Percentiles rank a stretch among this genome's conserved stretches.
phyloP scores from a whole-genome alignment of 1,140 invertebrate genomes.

The Hylaeus volcanicus region DNA sequence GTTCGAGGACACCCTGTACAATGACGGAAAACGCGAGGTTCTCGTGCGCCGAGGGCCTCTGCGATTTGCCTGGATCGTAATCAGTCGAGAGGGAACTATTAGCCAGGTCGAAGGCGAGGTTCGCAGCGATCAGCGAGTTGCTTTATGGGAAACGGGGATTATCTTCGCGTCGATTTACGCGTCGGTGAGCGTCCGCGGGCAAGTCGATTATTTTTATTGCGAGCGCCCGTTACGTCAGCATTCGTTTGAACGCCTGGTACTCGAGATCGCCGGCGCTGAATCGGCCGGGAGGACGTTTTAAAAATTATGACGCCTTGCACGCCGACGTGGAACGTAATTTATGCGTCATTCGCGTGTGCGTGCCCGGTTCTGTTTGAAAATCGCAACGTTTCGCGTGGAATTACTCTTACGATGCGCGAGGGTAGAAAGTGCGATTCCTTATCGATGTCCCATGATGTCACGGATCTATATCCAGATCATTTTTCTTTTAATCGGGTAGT shows the following conservation, averaged over 20 bases:
- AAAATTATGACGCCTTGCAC: neutral
- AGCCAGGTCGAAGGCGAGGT: neutral
- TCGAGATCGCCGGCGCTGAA: neutral
- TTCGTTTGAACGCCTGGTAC: neutral
- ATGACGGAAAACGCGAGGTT: neutral
- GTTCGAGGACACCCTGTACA: neutral
- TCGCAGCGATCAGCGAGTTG: neutral
- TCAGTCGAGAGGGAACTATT: neutral
- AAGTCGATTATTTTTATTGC: conserved; percentile 11
- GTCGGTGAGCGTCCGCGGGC: neutral
- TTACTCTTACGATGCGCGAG: too few relatives aligned
- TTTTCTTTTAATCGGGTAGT: too few relatives aligned
- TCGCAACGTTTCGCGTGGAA: too few relatives aligned
- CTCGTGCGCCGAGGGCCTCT: neutral
- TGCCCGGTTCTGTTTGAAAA: too few relatives aligned
- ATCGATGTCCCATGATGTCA: too few relatives aligned
- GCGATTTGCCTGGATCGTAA: neutral
- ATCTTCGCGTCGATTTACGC: neutral
- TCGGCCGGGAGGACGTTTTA: neutral
- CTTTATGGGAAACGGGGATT: neutral
- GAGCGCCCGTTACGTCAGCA: neutral
- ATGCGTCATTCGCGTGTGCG: neutral
- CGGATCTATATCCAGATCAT: too few relatives aligned
- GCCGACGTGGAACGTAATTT: neutral
- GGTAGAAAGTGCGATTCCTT: too few relatives aligned